phyloP scores from a whole-genome alignment of 2,888 invertebrate genomes.

The Diaperis boleti region DNA sequence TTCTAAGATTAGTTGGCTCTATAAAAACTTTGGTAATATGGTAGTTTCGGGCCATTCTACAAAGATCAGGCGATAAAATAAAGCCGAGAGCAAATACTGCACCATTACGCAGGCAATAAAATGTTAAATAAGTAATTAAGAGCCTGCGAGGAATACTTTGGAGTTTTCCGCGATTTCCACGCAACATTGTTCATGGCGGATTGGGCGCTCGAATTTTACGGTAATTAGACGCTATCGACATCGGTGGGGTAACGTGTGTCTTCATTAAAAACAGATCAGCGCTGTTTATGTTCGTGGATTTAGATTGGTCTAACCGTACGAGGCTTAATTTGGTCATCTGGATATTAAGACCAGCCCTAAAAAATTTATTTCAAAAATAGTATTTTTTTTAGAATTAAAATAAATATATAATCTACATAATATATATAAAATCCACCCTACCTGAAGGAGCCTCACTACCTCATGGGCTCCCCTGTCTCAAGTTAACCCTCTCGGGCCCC shows the following conservation, averaged over 20 bases:
- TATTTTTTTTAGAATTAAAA: no score
- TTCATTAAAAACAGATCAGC: background rate
- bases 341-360: no score
- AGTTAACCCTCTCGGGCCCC: no score
- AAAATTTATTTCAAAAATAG: no score
- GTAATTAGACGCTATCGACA: slow-evolving; percentile 28
- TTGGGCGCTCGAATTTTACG: slow-evolving; percentile 22
- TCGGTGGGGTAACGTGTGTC: background rate
- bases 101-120: slow-evolving; percentile 61
- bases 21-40: slow-evolving; percentile 54
- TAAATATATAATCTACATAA: no score
- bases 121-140: slow-evolving; percentile 62
- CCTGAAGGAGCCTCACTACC: no score
- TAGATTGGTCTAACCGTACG: no score
- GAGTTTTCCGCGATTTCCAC: slow-evolving; percentile 53
- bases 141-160: slow-evolving; percentile 57
- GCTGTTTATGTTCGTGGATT: no score
- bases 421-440: no score
- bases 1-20: slow-evolving; percentile 52
- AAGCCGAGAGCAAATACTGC: slow-evolving; percentile 52
- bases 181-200: slow-evolving; percentile 48
- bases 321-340: no score
- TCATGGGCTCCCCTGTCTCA: no score
- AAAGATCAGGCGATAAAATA: slow-evolving; percentile 54
- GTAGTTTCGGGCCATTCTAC: slow-evolving; percentile 52